phyloP scores from a whole-genome alignment of 2,797 vertebrate species.

The Nothura maculosa region DNA sequence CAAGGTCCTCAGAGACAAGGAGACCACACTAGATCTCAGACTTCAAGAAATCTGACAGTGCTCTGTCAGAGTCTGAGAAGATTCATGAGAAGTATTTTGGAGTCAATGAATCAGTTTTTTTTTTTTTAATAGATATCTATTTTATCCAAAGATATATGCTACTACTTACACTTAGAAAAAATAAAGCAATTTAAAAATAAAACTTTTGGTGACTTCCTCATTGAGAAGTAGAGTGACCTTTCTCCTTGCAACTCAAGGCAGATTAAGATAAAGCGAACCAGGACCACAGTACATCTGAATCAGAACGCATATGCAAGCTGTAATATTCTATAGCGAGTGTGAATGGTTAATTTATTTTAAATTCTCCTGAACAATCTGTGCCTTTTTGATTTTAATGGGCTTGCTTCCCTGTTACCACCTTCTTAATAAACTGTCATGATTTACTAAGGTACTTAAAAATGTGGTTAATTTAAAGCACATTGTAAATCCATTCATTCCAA shows the following conservation, averaged over 20 bases:
- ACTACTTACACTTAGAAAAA: background rate
- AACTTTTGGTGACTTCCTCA: background rate
- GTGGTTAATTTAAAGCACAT: constrained; percentile 10
- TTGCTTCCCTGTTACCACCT: background rate
- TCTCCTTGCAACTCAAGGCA: background rate
- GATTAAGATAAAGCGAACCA: constrained; percentile 1
- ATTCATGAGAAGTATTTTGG: background rate
- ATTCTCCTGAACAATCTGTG: background rate
- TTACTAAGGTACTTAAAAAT: constrained; percentile 16
- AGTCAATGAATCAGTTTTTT: background rate
- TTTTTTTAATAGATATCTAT: constrained; percentile 9
- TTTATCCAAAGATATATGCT: background rate
- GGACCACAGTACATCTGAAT: background rate
- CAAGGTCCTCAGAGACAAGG: too few relatives aligned
- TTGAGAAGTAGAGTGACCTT: constrained; percentile 9
- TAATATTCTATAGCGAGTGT: background rate
- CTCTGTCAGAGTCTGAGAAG: background rate
- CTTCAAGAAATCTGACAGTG: background rate
- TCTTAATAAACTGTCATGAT: background rate
- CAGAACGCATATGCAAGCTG: background rate
- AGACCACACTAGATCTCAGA: background rate
- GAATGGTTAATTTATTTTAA: background rate
- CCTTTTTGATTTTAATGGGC: background rate
- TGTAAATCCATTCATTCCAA: background rate
- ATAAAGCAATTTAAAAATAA: constrained; percentile 17